These are phyloP conservation scores for Amblyjoppa fuscipennis DNA, from an alignment of 2,888 invertebrate genomes.

Conservation along the genomic window DNA sequence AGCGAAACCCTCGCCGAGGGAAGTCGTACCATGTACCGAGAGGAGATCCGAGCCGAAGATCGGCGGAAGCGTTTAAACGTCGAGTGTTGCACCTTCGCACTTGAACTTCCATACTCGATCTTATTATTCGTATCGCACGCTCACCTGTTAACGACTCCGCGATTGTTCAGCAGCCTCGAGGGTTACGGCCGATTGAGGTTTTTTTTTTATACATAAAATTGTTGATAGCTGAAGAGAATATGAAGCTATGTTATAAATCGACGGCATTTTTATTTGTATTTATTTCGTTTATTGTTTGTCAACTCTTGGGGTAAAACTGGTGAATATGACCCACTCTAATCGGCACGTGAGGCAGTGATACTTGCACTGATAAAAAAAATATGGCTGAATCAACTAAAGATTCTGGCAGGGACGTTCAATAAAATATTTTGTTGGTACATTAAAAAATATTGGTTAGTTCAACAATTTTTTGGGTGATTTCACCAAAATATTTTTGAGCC, in stretches of 20 bases:
- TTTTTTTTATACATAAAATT: not conserved
- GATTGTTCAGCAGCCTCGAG: constrained; percentile 11
- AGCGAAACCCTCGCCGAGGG: constrained; percentile 27
- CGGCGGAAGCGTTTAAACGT: constrained; percentile 65
- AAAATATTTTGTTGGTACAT: no score
- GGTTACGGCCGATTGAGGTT: constrained; percentile 4
- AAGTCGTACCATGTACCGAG: constrained; percentile 20
- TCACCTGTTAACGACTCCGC: constrained; percentile 32
- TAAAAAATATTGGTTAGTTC: no score
- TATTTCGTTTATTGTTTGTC: not conserved
- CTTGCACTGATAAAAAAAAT: no score
- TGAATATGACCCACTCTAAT: no score
- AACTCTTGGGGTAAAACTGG: not conserved
- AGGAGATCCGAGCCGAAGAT: constrained; percentile 58
- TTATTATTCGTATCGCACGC: constrained; percentile 26
- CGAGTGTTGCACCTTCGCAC: constrained; percentile 65
- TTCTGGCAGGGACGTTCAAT: no score
- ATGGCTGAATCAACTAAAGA: no score
- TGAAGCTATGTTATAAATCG: not conserved
- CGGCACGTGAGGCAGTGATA: no score
- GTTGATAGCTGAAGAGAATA: not conserved
- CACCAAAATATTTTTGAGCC: no score
- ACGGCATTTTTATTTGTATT: not conserved
- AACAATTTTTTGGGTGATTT: no score
- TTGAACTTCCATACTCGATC: constrained; percentile 54